Evolutionary conservation across 2,797 vertebrate genomes (phyloP), one percentile per base, ranked within the genome.

Genomic region (Parauchenoglanis punctatus): DNA sequence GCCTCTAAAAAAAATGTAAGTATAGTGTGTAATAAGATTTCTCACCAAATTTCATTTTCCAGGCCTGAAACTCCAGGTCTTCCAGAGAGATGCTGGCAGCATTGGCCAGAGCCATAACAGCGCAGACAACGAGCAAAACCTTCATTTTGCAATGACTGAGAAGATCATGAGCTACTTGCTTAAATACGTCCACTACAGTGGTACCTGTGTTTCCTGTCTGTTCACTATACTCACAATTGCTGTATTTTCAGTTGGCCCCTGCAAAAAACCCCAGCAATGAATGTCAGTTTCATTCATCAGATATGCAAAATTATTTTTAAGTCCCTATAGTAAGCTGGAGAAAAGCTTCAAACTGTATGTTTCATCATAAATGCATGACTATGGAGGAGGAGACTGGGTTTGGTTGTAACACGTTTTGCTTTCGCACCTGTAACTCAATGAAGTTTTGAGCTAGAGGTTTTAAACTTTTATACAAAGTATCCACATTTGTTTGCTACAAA

Each of bases 11-110:
- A 54, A 54, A 40, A 2, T 54, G 2, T 52, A 59, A 59, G 58
- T 23, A 59, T 2, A 59, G 58, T 23, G 20, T 18, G 17, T 59
- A 61, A 23, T 6, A 49, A 49, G 6, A 49, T 49, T 49, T 49
- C 59, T 63, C 61, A 63, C 25, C 23, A 87, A 93, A 94, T 86
- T 95, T 95, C 3, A 95, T 91, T 87, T 96, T 96, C 96, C 96
- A 96, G 31, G 94, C 93, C 0, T 94, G 93, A 89, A 96, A 96
- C 93, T 96, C 96, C 90, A 96, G 92, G 75, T 96, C 96, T 80
- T 96, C 96, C 91, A 96, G 87, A 54, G 94, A 94, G 52, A 95
- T 3, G 4, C 87, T 94, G 85, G 91, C 94, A 86, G 93, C 91
- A 75, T 89, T 93, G 91, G 91, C 88, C 61, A 94, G 89, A 1